Evolutionary conservation across 1,140 invertebrate genomes (phyloP).

Genomic region (Brachystomella parvula): DNA sequence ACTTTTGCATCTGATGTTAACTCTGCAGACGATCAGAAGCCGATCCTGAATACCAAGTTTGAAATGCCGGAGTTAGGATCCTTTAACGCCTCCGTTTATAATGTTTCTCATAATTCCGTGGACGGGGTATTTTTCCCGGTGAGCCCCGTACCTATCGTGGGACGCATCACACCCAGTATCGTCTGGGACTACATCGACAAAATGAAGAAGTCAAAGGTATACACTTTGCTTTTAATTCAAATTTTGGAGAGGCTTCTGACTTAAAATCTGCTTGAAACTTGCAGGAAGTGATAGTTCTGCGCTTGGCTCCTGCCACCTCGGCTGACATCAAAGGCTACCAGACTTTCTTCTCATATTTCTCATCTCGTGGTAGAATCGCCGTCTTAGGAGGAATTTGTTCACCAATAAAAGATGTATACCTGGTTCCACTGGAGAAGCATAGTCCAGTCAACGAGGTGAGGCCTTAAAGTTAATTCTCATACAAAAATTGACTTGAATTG

Average conservation of each 20-base stretch:
- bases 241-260: background rate
- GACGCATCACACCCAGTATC: conserved; percentile 77
- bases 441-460: conserved; percentile 68
- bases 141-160: conserved; percentile 56
- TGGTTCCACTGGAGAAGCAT: conserved; percentile 72
- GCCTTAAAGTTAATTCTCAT: conserved; percentile 48
- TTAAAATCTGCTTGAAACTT: conserved; percentile 12
- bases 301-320: conserved; percentile 66
- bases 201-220: conserved; percentile 71
- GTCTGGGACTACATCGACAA: conserved; percentile 91
- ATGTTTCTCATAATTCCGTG: conserved; percentile 26
- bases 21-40: conserved; percentile 2
- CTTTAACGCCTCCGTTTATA: conserved; percentile 23
- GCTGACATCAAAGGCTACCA: conserved; percentile 79
- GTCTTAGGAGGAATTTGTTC: conserved; percentile 56
- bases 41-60: conserved; percentile 22
- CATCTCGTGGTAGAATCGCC: conserved; percentile 63
- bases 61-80: conserved; percentile 33
- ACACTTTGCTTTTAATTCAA: conserved; percentile 6
- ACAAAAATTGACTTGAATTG: background rate
- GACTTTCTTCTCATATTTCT: conserved; percentile 81
- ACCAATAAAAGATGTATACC: conserved; percentile 89
- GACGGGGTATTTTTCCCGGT: conserved; percentile 30
- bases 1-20: conserved; percentile 1
- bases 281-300: conserved; percentile 72